Evolutionary conservation across 2,797 vertebrate genomes (phyloP), one percentile per base, ranked within the genome.

Genomic region (Salmo trutta): DNA sequence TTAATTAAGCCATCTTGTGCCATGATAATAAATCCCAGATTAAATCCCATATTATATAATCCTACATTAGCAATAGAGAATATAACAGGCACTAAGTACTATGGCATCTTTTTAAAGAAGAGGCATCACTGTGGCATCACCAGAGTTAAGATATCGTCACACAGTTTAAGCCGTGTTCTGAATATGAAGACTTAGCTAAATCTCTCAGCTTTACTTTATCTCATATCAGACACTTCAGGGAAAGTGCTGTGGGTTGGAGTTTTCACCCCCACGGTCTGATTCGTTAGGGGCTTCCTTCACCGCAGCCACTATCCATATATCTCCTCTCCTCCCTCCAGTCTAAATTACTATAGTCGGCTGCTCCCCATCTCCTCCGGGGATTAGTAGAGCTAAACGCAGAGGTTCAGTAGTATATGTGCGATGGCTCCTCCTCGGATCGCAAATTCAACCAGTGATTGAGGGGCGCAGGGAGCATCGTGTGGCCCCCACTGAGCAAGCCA

Each of bases 101-200:
- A 91, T 93, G 92, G 88, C 88, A 21, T 64, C 59, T 64, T 64
- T 64, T 27, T 24, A 27, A 27, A 64, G 59, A 64, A 64, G 59
- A 24, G 59, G 21, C 10, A 64, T 21, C 88, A 93, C 91, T 91
- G 92, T 93, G 92, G 88, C 87, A 90, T 88, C 88, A n/a, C 84
- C 90, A 78, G 90, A 86, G 90, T 88, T 89, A 91, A 92, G 91
- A 92, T 85, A 78, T 83, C 87, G 75, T 89, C 88, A 91, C 90
- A 88, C 89, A 88, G 89, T 89, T 91, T 92, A 93, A 93, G 89
- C 92, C 87, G 81, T 82, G 90, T 90, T 92, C 91, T 92, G 92
- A 93, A 93, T 93, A 93, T 93, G 89, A 93, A 92, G 91, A 90
- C 90, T 91, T 91, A 91, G 90, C 90, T 91, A 92, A 93, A 93